Conservation (phyloP, 1,140 invertebrate genomes). For the Neomicropteryx cornuta region DNA sequence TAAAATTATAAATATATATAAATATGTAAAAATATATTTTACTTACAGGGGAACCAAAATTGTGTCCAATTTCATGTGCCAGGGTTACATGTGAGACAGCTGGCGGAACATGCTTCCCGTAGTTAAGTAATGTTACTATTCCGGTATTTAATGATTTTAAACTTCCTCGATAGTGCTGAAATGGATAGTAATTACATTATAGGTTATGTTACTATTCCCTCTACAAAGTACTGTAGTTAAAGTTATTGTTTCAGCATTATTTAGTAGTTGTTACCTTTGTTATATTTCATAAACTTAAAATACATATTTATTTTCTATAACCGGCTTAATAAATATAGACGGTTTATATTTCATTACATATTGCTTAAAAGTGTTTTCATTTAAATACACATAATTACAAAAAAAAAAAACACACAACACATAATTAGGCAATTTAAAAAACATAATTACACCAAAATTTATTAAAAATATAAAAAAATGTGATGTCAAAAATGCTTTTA, state of each 20-base stretch:
- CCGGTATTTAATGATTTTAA: constrained; percentile 96
- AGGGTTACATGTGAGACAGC: constrained; percentile 97
- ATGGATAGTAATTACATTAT: constrained; percentile 20
- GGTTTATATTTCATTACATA: no score
- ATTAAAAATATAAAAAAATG: no score
- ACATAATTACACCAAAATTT: no score
- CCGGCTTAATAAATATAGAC: no score
- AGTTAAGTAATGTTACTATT: constrained; percentile 95
- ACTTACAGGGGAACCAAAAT: constrained; percentile 93
- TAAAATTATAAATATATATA: background rate
- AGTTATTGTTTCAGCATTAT: background rate
- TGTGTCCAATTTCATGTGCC: constrained; percentile 98
- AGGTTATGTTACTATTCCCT: background rate
- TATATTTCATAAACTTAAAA: background rate
- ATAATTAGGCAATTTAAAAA: no score
- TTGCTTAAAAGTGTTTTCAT: no score
- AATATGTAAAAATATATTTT: constrained; percentile 6
- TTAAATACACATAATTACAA: no score
- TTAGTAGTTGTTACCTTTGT: background rate
- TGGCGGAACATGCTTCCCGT: constrained; percentile 96
- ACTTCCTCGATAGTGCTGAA: constrained; percentile 85
- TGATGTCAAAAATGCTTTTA: no score
- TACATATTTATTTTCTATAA: background rate
- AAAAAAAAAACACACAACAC: no score
- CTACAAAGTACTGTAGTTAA: background rate